Base-by-base conservation (phyloP, 2,113 vertebrate species). In the Clarias gariepinus region DNA sequence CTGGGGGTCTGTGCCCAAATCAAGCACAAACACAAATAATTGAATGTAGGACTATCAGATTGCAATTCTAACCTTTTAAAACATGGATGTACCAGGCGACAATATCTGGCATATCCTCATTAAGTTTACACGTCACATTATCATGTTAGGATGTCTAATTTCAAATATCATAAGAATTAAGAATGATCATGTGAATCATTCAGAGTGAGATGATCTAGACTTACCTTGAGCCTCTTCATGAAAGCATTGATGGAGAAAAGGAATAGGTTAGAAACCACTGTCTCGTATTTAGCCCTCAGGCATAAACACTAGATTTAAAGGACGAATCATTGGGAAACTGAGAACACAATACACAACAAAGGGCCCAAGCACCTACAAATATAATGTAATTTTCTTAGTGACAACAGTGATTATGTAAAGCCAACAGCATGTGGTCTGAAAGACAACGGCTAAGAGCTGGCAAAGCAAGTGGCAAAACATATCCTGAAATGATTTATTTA, bases 151-250 rank as follows among this genome's bases (percentile, higher is more conserved):
- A 25, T 23, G 7, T 69, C 68, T 69, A 69, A 30, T 71, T 19
- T 53, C 25, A 80, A 57, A 36, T 71, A 21, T 52, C 23, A 47
- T n/a, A 12, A 74, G 25, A n/a, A 60, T 52, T 52, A 63, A 30
- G 15, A 81, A 55, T 63, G 4, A 30, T 25, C n/a, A 7, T 85
- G 7, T 71, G 60, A 25, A 2, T 25, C 3, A 9, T 60, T 18
- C n/a, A 33, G 16, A 78, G n/a, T n/a, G 47, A 76, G 33, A 47
- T n/a, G 25, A 57, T 47, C 18, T 71, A 66, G 47, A 61, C 94
- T 98, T 97, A 99, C 98, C 98, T 98, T 89, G 98, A 99, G 91
- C 98, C 98, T 95, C 98, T 99, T 96, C 92, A 94, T 87, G 94
- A 96, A 95, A 97, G 98, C 96, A 96, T 81, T 89, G 88, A 89